These are phyloP conservation scores for Cephus pygmeus DNA, from an alignment of 2,888 invertebrate genomes.

Conservation along the genomic window DNA sequence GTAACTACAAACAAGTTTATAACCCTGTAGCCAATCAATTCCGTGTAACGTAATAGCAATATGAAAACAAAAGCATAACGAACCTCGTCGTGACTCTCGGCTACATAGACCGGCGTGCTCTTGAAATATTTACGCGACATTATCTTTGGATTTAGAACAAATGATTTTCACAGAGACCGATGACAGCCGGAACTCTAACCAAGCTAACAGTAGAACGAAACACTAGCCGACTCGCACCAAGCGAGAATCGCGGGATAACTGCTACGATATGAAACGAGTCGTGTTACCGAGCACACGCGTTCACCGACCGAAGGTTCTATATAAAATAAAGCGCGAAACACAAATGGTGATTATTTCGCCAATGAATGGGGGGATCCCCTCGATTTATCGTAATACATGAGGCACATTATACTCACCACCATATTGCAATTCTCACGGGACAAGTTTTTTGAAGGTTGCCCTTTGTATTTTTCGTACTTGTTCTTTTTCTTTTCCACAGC, in stretches of 20 bases:
- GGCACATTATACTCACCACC: background rate
- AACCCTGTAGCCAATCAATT: background rate
- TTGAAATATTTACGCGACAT: constrained; percentile 68
- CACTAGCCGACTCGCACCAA: constrained; percentile 10
- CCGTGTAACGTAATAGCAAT: background rate
- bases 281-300: constrained; percentile 38
- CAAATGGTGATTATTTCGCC: constrained; percentile 48
- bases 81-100: constrained; percentile 83
- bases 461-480: background rate
- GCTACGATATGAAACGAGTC: background rate
- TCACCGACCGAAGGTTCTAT: constrained; percentile 43
- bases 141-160: background rate
- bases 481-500: background rate
- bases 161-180: background rate
- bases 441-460: constrained; percentile 35
- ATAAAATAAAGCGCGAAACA: constrained; percentile 42
- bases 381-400: background rate
- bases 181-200: background rate
- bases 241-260: constrained; percentile 27
- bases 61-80: background rate
- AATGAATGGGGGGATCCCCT: constrained; percentile 21
- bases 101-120: constrained; percentile 80
- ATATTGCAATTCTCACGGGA: constrained; percentile 49
- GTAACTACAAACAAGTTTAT: background rate
- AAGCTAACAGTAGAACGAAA: background rate